Conservation (phyloP, 2,797 vertebrate species). For the Acestrorhynchus altus region DNA sequence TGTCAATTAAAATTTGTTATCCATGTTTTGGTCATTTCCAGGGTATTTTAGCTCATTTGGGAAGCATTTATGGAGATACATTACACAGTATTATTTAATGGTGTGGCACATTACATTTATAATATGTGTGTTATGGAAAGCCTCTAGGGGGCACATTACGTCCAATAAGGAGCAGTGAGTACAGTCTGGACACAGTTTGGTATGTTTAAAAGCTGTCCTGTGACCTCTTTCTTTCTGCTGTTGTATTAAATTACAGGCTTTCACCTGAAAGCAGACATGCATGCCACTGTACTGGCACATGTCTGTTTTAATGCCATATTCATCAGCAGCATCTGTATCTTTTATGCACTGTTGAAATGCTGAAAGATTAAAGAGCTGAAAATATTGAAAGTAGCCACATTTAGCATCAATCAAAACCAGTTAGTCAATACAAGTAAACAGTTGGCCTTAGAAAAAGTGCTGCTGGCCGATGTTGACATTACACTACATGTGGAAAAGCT, state of each 20-base stretch:
- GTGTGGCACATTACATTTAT: neutral
- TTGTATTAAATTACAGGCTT: neutral
- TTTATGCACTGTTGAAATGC: too few relatives aligned
- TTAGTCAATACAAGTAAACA: too few relatives aligned
- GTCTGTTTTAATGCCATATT: too few relatives aligned
- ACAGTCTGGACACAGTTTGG: neutral
- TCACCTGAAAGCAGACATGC: too few relatives aligned
- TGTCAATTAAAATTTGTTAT: neutral
- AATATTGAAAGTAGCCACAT: too few relatives aligned
- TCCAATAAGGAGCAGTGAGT: slow-evolving; percentile 28
- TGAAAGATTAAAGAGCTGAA: too few relatives aligned
- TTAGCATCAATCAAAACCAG: too few relatives aligned
- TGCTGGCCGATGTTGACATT: too few relatives aligned
- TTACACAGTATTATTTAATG: neutral
- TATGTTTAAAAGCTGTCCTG: neutral
- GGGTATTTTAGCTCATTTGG: neutral
- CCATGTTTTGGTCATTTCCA: neutral
- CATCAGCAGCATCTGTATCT: neutral
- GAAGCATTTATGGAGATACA: neutral
- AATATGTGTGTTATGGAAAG: neutral
- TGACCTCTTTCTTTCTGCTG: neutral
- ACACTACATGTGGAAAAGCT: too few relatives aligned
- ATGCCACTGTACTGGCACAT: too few relatives aligned
- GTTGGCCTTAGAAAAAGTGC: too few relatives aligned
- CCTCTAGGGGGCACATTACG: slow-evolving; percentile 48